phyloP scores from a whole-genome alignment of 2,797 vertebrate species.

The Tympanoctomys barrerae region DNA sequence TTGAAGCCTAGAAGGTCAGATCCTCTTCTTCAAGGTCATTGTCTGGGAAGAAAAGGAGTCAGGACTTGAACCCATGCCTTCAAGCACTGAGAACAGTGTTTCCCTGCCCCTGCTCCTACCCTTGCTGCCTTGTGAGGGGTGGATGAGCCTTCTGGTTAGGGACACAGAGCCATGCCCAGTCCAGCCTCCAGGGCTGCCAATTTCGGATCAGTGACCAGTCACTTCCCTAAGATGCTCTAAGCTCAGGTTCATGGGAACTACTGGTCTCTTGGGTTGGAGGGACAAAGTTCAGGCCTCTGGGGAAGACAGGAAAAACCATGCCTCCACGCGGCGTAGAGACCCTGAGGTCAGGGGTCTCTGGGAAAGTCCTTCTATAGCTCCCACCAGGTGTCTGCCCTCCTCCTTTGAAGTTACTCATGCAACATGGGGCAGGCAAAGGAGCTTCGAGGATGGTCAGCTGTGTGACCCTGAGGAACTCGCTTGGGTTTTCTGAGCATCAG shows the following conservation, averaged over 20 bases:
- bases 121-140: not conserved
- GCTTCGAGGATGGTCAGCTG: not conserved
- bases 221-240: not conserved
- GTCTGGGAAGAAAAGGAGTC: not conserved
- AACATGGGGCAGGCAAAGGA: not conserved
- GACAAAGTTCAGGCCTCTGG: not conserved
- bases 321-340: not conserved
- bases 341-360: not conserved
- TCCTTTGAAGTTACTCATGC: not conserved
- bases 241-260: not conserved
- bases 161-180: not conserved
- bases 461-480: not conserved
- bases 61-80: not conserved
- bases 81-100: not conserved
- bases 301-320: not conserved
- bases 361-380: not conserved
- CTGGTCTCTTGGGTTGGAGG: not conserved
- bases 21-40: constrained; percentile 36
- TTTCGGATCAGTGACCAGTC: not conserved
- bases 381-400: not conserved
- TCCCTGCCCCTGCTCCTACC: not conserved
- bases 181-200: not conserved
- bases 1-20: not conserved
- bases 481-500: not conserved
- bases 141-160: not conserved